Base-by-base conservation (phyloP, 2,797 vertebrate genomes). In the Alcedo atthis region DNA sequence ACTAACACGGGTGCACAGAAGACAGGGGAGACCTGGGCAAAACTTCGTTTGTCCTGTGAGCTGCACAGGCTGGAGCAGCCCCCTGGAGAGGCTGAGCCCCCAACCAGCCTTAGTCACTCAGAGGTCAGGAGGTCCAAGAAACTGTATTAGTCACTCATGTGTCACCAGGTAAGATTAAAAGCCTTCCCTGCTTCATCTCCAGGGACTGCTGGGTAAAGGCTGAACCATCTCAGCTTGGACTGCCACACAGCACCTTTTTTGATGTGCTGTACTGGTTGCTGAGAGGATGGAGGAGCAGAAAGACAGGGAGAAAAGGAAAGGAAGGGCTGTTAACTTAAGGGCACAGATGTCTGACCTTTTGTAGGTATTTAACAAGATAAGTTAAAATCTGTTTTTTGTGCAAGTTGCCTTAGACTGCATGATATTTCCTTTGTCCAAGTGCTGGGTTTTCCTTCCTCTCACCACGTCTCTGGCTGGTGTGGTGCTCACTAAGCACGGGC, bases 101-200 rank as follows among this genome's bases (percentile, higher is more conserved):
- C 79, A 71, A 74, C 54, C 54, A 71, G 66, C 64, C 54, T 82
- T 87, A 87, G 92, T 68, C 49, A 17, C 66, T 68, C 76, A 71
- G 68, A 93, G 93, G 94, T 94, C 92, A 93, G n/a, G 92, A 95
- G 93, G 92, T 94, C 92, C 79, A 82, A 92, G 90, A 94, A 96
- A 93, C 86, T 68, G 22, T 90, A 93, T 95, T 94, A 94, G 89
- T 95, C 90, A 95, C 68, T 89, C 85, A 88, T 94, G 71, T 95
- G 89, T 95, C 92, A 94, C 68, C 89, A 95, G 93, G 93, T 95
- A 87, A 92, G 89, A 92, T 92, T 89, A 90, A 95, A 95, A 91
- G 87, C 90, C 61, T 85, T 77, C 80, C 74, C 80, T 90, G 84
- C 90, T 80, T 89, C 89, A 58, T 95, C 86, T 80, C 92, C 87